Conservation (phyloP, 2,888 invertebrate species). For the Cotesia congregata region DNA sequence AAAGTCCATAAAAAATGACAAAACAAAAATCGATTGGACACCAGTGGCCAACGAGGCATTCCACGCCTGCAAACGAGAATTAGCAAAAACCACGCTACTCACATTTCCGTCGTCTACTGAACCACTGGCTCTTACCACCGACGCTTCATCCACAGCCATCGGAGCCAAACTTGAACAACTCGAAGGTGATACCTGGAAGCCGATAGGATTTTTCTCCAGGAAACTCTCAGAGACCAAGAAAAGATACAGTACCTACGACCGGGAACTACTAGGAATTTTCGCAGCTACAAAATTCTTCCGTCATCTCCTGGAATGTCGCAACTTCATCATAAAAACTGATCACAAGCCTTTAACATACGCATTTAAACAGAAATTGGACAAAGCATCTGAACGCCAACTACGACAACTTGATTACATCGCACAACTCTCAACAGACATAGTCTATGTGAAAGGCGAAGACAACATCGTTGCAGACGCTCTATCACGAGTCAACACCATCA, state of each 20-base stretch:
- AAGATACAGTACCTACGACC: conserved; percentile 36
- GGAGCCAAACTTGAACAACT: conserved; percentile 24
- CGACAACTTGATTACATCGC: too few species aligned
- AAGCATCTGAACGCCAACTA: too few species aligned
- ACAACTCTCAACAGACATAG: too few species aligned
- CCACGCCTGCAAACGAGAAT: background rate
- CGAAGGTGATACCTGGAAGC: background rate
- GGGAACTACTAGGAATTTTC: conserved; percentile 34
- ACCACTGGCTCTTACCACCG: conserved; percentile 6
- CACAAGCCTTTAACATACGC: too few species aligned
- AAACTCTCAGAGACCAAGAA: conserved; percentile 21
- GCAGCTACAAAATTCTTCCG: conserved; percentile 26
- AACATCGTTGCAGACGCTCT: too few species aligned
- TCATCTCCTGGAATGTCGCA: too few species aligned
- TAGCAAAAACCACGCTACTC: background rate
- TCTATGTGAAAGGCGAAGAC: too few species aligned
- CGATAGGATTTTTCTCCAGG: conserved; percentile 33
- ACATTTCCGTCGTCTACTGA: conserved; percentile 6
- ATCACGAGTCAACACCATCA: too few species aligned
- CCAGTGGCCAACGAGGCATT: background rate
- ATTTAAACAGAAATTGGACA: too few species aligned
- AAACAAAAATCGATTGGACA: background rate
- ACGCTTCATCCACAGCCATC: conserved; percentile 21
- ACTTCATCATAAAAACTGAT: too few species aligned
- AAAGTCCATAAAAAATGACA: background rate